These are phyloP conservation scores for Microplitis mediator DNA, from an alignment of 1,140 invertebrate genomes.

Conservation along the genomic window DNA sequence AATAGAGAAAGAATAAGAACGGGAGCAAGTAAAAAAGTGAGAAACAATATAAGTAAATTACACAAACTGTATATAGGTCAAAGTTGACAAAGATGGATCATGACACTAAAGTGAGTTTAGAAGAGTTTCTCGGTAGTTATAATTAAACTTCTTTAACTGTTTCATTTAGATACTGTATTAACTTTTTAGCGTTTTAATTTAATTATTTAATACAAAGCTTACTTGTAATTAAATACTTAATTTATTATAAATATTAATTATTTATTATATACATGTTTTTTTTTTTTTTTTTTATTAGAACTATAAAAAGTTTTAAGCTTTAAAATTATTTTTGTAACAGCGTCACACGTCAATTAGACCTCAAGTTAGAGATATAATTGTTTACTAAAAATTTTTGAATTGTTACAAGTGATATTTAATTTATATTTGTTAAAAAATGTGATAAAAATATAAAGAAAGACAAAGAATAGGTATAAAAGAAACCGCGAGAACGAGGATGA, in stretches of 20 bases:
- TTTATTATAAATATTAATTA: too few species aligned
- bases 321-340: too few species aligned
- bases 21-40: not conserved
- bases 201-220: too few species aligned
- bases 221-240: too few species aligned
- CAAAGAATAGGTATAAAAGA: conserved; percentile 16
- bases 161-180: conserved; percentile 14
- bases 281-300: too few species aligned
- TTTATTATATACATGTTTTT: too few species aligned
- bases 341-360: too few species aligned
- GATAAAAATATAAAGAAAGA: not conserved
- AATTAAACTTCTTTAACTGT: conserved; percentile 18
- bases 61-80: conserved; percentile 12
- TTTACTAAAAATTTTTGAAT: too few species aligned
- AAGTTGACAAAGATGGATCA: conserved; percentile 20
- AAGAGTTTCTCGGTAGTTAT: conserved; percentile 9
- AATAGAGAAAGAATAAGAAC: not conserved
- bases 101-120: conserved; percentile 12
- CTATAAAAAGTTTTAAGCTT: too few species aligned
- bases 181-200: too few species aligned
- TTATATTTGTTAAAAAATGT: not conserved
- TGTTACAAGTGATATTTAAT: too few species aligned
- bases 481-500: not conserved
- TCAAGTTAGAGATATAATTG: too few species aligned
- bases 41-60: not conserved